phyloP scores from a whole-genome alignment of 2,888 invertebrate genomes.

The Melanophora roralis region DNA sequence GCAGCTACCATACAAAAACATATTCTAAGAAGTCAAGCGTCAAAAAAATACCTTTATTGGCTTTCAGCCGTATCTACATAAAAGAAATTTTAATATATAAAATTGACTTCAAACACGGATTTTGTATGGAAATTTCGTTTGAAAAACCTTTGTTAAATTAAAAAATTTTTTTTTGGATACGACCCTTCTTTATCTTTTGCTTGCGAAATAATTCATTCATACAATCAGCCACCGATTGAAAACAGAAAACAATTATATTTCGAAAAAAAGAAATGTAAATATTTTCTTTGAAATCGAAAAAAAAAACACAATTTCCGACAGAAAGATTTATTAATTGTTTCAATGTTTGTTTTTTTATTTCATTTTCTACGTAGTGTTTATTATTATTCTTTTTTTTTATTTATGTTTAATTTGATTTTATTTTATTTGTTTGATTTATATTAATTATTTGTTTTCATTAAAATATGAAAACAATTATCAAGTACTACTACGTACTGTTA shows the following conservation, averaged over 20 bases:
- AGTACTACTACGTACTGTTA: background rate
- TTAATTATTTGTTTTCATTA: background rate
- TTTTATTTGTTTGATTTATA: background rate
- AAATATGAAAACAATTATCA: constrained; percentile 3
- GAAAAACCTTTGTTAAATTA: too few species aligned
- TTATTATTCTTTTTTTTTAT: background rate
- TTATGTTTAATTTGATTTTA: background rate
- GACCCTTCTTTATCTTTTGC: background rate
- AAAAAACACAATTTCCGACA: background rate
- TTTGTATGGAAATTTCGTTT: too few species aligned
- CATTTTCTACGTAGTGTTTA: background rate
- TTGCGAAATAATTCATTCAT: background rate
- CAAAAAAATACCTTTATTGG: too few species aligned
- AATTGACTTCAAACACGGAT: too few species aligned
- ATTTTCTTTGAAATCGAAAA: constrained; percentile 9
- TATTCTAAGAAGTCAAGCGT: too few species aligned
- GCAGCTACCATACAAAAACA: too few species aligned
- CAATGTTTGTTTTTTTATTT: too few species aligned
- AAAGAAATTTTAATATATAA: too few species aligned
- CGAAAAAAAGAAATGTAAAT: background rate
- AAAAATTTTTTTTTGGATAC: too few species aligned
- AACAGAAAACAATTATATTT: background rate
- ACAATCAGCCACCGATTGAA: background rate
- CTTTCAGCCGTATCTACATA: too few species aligned
- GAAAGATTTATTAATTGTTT: constrained; percentile 22